Evolutionary conservation across 2,888 invertebrate species (phyloP).

Genomic region (Cylloceria caligata): DNA sequence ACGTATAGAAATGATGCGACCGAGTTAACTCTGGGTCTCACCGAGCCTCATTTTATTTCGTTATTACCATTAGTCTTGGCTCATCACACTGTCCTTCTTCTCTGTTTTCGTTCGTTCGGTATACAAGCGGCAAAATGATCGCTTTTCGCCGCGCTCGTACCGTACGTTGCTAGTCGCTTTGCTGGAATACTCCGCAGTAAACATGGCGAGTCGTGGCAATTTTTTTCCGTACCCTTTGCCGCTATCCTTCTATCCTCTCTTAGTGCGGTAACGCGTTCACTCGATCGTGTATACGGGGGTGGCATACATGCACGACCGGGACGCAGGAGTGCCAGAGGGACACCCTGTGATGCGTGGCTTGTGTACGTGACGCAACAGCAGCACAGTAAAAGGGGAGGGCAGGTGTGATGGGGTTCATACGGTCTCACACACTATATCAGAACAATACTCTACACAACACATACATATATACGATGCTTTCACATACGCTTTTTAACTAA

Average conservation of each 20-base stretch:
- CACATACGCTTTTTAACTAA: not conserved
- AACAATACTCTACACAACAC: not conserved
- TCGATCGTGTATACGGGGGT: conserved; percentile 55
- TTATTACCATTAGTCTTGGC: conserved; percentile 66
- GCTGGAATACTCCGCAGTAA: not conserved
- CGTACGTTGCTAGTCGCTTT: not conserved
- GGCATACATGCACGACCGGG: conserved; percentile 29
- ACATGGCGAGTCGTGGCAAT: conserved; percentile 21
- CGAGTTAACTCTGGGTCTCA: conserved; percentile 48
- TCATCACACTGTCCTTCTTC: conserved; percentile 34
- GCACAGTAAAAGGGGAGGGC: conserved; percentile 68
- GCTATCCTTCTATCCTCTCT: conserved; percentile 34
- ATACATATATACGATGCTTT: not conserved
- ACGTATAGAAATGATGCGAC: conserved; percentile 26
- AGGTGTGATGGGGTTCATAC: conserved; percentile 73
- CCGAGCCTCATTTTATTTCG: conserved; percentile 62
- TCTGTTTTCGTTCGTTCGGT: conserved; percentile 61
- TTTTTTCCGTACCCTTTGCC: conserved; percentile 48
- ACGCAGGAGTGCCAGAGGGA: conserved; percentile 47
- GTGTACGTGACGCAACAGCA: conserved; percentile 72
- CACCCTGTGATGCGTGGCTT: conserved; percentile 60
- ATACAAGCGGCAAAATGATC: conserved; percentile 42
- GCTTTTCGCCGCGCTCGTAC: conserved; percentile 23
- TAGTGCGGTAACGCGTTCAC: conserved; percentile 58
- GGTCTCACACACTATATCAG: conserved; percentile 45